These are phyloP conservation scores for Griposia aprilina DNA, from an alignment of 2,888 invertebrate genomes.

Conservation along the genomic window DNA sequence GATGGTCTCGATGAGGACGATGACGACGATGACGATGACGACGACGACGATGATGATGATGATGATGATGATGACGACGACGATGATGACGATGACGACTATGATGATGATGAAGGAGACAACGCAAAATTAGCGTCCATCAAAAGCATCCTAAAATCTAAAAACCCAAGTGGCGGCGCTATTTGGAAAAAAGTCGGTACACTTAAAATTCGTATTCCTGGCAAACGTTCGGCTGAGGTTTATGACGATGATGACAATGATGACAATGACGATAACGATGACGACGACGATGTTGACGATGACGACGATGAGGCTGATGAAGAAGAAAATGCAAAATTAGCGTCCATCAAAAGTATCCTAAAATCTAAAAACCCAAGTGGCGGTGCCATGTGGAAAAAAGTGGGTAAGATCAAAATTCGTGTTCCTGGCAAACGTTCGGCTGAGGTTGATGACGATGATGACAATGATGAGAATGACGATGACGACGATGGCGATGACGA, in stretches of 20 bases:
- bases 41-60: slow-evolving; percentile 88
- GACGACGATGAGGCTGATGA: slow-evolving; percentile 76
- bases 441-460: slow-evolving; percentile 83
- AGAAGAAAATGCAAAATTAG: slow-evolving; percentile 79
- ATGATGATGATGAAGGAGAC: slow-evolving; percentile 82
- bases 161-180: slow-evolving; percentile 67
- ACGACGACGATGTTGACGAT: slow-evolving; percentile 77
- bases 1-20: too few relatives aligned
- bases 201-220: slow-evolving; percentile 72
- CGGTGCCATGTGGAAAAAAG: slow-evolving; percentile 71
- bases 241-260: slow-evolving; percentile 85
- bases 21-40: slow-evolving; percentile 83
- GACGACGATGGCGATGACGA: slow-evolving; percentile 74
- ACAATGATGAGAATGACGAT: slow-evolving; percentile 72
- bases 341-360: slow-evolving; percentile 70
- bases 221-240: slow-evolving; percentile 72
- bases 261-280: slow-evolving; percentile 77
- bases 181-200: slow-evolving; percentile 74
- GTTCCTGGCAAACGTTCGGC: slow-evolving; percentile 67
- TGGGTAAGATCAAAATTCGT: slow-evolving; percentile 73
- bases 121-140: slow-evolving; percentile 75
- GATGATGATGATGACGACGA: slow-evolving; percentile 82
- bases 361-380: slow-evolving; percentile 69
- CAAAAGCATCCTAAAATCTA: slow-evolving; percentile 70
- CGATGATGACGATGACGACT: slow-evolving; percentile 74